Evolutionary conservation across 1,140 invertebrate genomes (phyloP), one percentile per base, ranked within the genome.

Genomic region (Hyles vespertilio): DNA sequence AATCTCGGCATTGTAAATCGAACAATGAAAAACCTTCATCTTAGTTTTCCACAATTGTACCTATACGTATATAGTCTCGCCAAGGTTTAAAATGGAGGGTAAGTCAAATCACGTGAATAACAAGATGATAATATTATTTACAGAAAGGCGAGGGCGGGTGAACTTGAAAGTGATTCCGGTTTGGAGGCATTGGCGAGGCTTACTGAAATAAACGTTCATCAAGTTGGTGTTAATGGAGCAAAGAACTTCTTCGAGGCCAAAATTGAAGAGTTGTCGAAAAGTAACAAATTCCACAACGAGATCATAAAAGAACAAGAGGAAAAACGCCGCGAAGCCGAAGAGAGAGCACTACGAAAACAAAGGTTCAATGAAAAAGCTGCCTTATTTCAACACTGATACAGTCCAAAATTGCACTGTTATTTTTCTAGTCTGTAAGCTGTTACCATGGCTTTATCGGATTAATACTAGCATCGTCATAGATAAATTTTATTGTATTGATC

Each of bases 161-260:
- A 97, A 87, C 89, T 98, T 43, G 92, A 93, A 60, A 92, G 92
- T 52, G 93, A 96, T 74, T 96, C 95, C 4, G 96, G 96, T 3
- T 90, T 97, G n/a, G 92, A 93, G 61, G 93, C 96, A 68, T 84
- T 97, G 65, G 96, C 96, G 0, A 92, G 93, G 65, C 89, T 97
- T 8, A 96, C 96, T 5, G 96, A 97, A 88, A 94, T 98, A 53
- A 93, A 96, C 77, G 96, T 97, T 1, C 95, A 96, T 52, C 93
- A 97, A 90, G 95, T 96, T 22, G 96, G 96, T 22, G 96, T 97
- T 0, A 94, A 93, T 61, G 96, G 96, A 32, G 96, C 96, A 3
- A 97, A 97, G 81, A 93, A 94, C 74, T 97, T 97, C 88, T 98
- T 97, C 74, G 96, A 97, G 91, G 96, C 96, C 3, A 98, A 97